Evolutionary conservation across 2,113 vertebrate species (phyloP), one percentile per base, ranked within the genome.

Genomic region (Pseudois nayaur): DNA sequence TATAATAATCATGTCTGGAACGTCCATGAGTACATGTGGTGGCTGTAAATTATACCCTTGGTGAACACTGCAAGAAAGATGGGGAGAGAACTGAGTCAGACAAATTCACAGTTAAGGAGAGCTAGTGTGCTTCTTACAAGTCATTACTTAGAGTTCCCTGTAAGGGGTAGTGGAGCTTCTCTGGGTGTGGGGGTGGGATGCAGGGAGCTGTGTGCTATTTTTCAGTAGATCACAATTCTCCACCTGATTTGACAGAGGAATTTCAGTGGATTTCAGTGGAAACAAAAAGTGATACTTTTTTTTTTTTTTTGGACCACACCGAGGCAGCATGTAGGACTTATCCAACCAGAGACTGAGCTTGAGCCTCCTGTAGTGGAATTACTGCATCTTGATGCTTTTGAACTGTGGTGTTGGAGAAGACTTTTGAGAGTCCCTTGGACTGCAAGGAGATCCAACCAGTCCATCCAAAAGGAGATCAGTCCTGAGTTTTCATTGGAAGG

Each of bases 251-350:
- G 85, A 95, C 48, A 89, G n/a, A 89, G 50, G 79, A 84, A 62
- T 91, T 94, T 87, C 43, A 78, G 48, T 50, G 48, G 27, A 92
- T 87, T 96, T 91, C 52, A 78, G 33, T 67, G 78, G 40, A 92
- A 85, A 89, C 27, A 67, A 27, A 64, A 88, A 78, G 11, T 76
- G 55, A 76, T 92, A 76, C 87, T 54, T 52, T 82, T 52, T 82
- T 52, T 50, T 29, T 50, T 21, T 25, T n/a, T 10, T n/a, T 10
- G 9, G 3, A 19, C 48, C 33, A 33, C 5, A n/a, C 31, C 0
- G 0, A 21, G 31, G 76, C 45, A 82, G 17, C 48, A n/a, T 54
- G 79, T 12, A 33, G 79, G 33, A n/a, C 29, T 52, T 82, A 52
- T 6, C 31, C 1, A 82, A 13, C 17, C 31, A 52, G 79, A 33